phyloP scores from a whole-genome alignment of 2,797 vertebrate species.

The Sphaeramia orbicularis region DNA sequence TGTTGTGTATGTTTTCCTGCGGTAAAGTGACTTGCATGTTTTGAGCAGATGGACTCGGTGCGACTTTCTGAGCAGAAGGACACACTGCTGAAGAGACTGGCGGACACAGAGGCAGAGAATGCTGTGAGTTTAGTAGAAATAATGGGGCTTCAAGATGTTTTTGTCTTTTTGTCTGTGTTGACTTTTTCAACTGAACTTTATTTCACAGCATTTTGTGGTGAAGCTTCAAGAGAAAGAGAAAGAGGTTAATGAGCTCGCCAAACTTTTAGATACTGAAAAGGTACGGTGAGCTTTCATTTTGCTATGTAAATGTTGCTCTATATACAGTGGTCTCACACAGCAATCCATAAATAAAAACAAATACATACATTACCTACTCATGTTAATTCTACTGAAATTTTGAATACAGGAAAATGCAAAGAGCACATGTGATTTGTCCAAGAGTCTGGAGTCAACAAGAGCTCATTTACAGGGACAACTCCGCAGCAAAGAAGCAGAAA shows the following conservation, averaged over 20 bases:
- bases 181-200: neutral
- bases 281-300: slow-evolving; percentile 69
- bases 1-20: no score
- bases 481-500: slow-evolving; percentile 91
- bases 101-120: slow-evolving; percentile 88
- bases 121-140: slow-evolving; percentile 76
- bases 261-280: slow-evolving; percentile 89
- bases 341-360: neutral
- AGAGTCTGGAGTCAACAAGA: slow-evolving; percentile 88
- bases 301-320: neutral
- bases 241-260: slow-evolving; percentile 83
- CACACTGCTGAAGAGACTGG: slow-evolving; percentile 86
- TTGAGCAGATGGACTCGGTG: slow-evolving; percentile 82
- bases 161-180: neutral
- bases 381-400: slow-evolving; percentile 1
- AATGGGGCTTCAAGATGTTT: neutral
- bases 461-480: slow-evolving; percentile 91
- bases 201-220: slow-evolving; percentile 86
- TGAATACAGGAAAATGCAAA: slow-evolving; percentile 86
- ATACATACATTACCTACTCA: neutral
- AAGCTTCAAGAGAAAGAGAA: slow-evolving; percentile 90
- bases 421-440: slow-evolving; percentile 86
- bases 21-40: neutral
- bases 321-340: neutral
- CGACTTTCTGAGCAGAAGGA: slow-evolving; percentile 87